A percentile compares a stretch with the other conserved stretches of the same genome.
These are phyloP conservation scores for Halcyon leucocephala DNA, from an alignment of 2,797 vertebrate species.

Conservation along the genomic window DNA sequence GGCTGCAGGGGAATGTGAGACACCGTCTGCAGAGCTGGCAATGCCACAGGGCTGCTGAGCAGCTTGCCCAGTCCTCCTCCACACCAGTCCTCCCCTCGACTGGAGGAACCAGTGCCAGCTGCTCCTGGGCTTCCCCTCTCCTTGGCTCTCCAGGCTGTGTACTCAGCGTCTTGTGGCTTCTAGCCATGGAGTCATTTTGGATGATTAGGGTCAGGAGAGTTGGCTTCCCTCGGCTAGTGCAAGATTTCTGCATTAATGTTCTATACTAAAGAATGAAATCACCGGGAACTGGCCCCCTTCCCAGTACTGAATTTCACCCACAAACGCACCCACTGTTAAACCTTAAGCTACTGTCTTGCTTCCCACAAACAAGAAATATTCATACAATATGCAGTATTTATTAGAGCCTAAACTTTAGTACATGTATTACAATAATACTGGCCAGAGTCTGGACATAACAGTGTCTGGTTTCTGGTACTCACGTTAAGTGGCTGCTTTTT, in stretches of 20 bases:
- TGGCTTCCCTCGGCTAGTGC: constrained; percentile 20
- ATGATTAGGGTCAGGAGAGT: constrained; percentile 25
- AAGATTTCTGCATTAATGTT: constrained; percentile 12
- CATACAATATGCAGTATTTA: not conserved
- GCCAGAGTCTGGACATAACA: not conserved
- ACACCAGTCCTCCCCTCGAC: not conserved
- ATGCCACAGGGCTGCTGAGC: not conserved
- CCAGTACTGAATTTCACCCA: constrained; percentile 57
- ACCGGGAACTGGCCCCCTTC: constrained; percentile 53
- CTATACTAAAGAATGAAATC: constrained; percentile 32
- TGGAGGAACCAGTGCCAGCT: not conserved
- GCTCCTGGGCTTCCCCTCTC: not conserved
- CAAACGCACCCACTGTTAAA: constrained; percentile 45
- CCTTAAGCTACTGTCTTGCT: constrained; percentile 12
- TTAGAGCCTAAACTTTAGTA: not conserved
- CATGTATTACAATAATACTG: not conserved
- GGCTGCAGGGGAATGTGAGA: not conserved
- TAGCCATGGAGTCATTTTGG: not conserved
- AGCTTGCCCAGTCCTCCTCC: not conserved
- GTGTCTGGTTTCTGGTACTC: not conserved
- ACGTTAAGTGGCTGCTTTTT: not conserved
- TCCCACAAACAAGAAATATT: constrained; percentile 32
- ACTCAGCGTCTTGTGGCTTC: not conserved
- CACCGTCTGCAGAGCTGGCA: not conserved
- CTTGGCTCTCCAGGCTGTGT: not conserved